Percentiles rank a stretch among this genome's conserved stretches.
phyloP scores from a whole-genome alignment of 1,140 invertebrate species.

The Zaprionus ornatus region DNA sequence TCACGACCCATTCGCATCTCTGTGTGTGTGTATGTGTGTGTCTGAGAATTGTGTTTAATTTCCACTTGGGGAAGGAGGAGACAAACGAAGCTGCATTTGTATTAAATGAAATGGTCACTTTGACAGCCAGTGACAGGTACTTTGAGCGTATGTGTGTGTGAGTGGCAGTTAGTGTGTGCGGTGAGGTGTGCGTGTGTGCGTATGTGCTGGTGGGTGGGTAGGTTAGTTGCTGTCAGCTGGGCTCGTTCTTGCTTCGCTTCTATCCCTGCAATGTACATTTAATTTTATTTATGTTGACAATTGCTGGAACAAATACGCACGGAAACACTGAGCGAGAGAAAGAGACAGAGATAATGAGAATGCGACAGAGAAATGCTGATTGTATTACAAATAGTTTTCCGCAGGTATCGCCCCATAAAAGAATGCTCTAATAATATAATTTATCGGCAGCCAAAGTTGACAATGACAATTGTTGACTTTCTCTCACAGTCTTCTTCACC shows the following conservation, averaged over 20 bases:
- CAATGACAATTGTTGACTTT: slow-evolving; percentile 81
- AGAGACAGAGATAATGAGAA: slow-evolving; percentile 18
- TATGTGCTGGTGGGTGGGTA: neutral
- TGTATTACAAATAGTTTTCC: slow-evolving; percentile 70
- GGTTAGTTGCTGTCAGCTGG: neutral
- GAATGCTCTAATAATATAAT: slow-evolving; percentile 75
- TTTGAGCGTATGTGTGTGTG: slow-evolving; percentile 3
- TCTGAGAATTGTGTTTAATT: slow-evolving; percentile 66
- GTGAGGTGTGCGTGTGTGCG: slow-evolving; percentile 3
- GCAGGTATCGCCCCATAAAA: slow-evolving; percentile 23
- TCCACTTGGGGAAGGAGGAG: slow-evolving; percentile 59
- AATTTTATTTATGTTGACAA: slow-evolving; percentile 83
- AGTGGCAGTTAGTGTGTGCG: slow-evolving; percentile 15
- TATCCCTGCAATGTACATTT: slow-evolving; percentile 56
- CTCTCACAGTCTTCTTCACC: slow-evolving; percentile 23
- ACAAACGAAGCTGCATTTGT: slow-evolving; percentile 43
- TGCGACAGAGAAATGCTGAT: slow-evolving; percentile 40
- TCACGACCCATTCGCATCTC: neutral
- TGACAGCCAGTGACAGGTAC: slow-evolving; percentile 72
- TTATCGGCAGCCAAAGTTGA: slow-evolving; percentile 71
- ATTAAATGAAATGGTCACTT: slow-evolving; percentile 80
- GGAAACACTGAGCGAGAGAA: neutral
- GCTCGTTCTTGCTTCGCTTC: slow-evolving; percentile 22
- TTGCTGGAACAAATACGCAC: slow-evolving; percentile 61
- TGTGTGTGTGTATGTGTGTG: slow-evolving; percentile 20